Base-by-base conservation (phyloP, 2,888 invertebrate genomes). In the Atrina japonica region DNA sequence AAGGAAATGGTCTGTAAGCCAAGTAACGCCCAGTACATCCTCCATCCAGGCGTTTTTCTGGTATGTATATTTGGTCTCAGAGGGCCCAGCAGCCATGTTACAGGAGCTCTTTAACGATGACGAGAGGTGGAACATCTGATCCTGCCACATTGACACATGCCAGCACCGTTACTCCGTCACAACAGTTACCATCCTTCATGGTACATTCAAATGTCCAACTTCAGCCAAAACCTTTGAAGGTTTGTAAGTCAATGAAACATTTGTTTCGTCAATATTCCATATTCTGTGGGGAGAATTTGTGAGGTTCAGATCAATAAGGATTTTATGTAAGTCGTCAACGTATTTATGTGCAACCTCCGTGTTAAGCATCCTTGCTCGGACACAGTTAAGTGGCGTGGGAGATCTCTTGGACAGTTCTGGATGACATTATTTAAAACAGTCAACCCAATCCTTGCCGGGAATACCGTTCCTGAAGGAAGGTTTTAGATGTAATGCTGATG, bases 101-200 rank as follows among this genome's bases (percentile, higher is more conserved):
- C 7, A 47, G 43, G 2, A 52, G 55, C 1, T 74, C 77, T 50
- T 75, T 78, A 0, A 75, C 73, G 27, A 77, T 72, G 0, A 69
- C 64, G 18, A 75, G 30, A 2, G 75, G 78, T 14, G 77, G 77
- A 3, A 78, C 68, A n/a, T 66, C 59, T 0, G 23, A 16, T 0
- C 78, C 78, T 5, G 67, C 76, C n/a, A 73, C 78, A 63, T 75
- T 78, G 0, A 77, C 63, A 50, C 76, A 77, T 5, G 70, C 69
- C 35, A 77, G 29, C 11, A 79, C 74, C 3, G 81, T 63, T n/a
- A n/a, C n/a, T n/a, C n/a, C n/a, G n/a, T n/a, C n/a, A n/a, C n/a
- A n/a, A n/a, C n/a, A n/a, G n/a, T n/a, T n/a, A n/a, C n/a, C n/a
- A n/a, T n/a, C n/a, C n/a, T n/a, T n/a, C n/a, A n/a, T n/a, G n/a